Percentiles rank a stretch among this genome's conserved stretches.
Evolutionary conservation across 2,113 vertebrate species (phyloP).

Genomic region (Trochalopteron elliotii): DNA sequence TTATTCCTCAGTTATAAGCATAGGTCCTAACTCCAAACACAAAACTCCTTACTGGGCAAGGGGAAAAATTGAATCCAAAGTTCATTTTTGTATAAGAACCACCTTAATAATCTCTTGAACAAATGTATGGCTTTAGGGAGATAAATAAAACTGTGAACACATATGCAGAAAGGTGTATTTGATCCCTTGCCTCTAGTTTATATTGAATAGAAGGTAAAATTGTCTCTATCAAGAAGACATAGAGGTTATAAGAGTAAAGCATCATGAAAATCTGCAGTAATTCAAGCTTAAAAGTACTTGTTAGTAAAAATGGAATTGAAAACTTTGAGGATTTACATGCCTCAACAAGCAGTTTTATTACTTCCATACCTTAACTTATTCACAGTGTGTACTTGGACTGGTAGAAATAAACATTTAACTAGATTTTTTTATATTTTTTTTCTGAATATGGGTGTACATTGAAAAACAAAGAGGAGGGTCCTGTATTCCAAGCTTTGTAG

Average conservation of each 20-base stretch:
- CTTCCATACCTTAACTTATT: background rate
- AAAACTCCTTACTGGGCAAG: background rate
- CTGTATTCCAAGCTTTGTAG: background rate
- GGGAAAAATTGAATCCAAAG: background rate
- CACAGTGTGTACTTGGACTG: background rate
- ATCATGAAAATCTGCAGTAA: conserved; percentile 1
- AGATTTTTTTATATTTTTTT: background rate
- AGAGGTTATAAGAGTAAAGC: background rate
- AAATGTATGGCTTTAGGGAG: background rate
- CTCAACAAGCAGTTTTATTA: background rate
- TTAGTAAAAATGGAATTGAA: background rate
- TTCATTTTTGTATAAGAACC: background rate
- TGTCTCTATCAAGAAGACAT: background rate
- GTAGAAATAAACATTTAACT: background rate
- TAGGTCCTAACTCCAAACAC: background rate
- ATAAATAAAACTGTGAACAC: background rate
- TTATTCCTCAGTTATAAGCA: background rate
- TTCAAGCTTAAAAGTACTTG: conserved; percentile 38
- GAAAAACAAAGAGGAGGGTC: background rate
- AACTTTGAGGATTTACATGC: background rate
- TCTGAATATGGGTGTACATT: background rate
- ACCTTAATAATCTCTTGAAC: background rate
- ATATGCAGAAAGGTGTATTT: background rate
- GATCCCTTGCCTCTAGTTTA: background rate
- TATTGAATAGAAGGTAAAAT: background rate